These are phyloP conservation scores for Octomys mimax DNA, from an alignment of 2,797 vertebrate genomes.

Conservation along the genomic window DNA sequence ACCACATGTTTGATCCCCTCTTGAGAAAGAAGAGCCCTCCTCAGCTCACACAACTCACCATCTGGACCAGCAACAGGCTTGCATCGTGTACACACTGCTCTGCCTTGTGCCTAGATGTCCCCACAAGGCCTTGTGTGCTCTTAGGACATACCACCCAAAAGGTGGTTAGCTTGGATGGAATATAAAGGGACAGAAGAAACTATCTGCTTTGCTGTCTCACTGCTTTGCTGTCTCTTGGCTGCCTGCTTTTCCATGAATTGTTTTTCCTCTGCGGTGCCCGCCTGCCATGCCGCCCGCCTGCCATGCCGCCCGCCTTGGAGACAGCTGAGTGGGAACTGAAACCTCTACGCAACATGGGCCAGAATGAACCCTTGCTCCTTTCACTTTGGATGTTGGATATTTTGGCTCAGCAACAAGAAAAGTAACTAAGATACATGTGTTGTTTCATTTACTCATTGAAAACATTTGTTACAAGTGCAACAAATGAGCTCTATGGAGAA, in stretches of 20 bases:
- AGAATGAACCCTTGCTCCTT: neutral
- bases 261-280: neutral
- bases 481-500: neutral
- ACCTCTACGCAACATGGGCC: neutral
- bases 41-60: neutral
- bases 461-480: neutral
- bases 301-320: neutral
- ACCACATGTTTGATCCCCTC: neutral
- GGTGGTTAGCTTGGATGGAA: neutral
- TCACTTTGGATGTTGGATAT: neutral
- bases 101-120: neutral
- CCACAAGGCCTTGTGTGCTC: neutral
- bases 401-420: neutral
- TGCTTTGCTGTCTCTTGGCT: neutral
- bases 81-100: neutral
- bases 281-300: neutral
- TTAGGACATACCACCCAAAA: neutral
- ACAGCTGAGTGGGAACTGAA: neutral
- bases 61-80: too few species aligned
- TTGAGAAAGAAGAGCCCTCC: neutral
- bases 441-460: neutral
- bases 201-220: neutral
- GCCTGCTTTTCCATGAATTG: neutral
- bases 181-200: neutral
- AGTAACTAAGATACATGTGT: neutral